Evolutionary conservation across 2,113 vertebrate genomes (phyloP).

Genomic region (Nyctereutes procyonoides): DNA sequence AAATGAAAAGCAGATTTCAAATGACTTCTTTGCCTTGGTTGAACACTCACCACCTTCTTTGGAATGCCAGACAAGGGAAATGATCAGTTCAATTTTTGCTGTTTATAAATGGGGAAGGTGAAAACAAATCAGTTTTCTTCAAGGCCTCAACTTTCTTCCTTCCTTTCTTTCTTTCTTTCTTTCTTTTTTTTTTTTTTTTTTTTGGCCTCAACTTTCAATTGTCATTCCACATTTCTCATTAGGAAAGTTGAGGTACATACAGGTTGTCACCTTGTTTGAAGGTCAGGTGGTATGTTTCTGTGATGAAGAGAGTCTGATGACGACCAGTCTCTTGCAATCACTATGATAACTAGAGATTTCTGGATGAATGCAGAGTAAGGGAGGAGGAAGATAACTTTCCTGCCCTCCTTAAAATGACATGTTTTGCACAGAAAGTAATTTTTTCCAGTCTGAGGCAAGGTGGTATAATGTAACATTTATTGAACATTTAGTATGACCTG

Average conservation of each 20-base stretch:
- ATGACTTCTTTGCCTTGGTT: conserved; percentile 14
- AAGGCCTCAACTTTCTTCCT: background rate
- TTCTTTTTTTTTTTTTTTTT: background rate
- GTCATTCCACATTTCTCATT: conserved; percentile 42
- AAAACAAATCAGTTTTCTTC: conserved; percentile 25
- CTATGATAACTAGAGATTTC: background rate
- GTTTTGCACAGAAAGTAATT: conserved; percentile 19
- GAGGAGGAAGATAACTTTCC: background rate
- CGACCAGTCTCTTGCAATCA: background rate
- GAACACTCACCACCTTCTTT: conserved; percentile 37
- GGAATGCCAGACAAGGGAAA: background rate
- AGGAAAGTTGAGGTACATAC: conserved; percentile 25
- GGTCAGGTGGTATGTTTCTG: conserved; percentile 31
- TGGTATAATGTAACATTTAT: conserved; percentile 6
- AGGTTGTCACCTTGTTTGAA: conserved; percentile 41
- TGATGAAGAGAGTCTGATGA: conserved; percentile 12
- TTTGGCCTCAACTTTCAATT: conserved; percentile 16
- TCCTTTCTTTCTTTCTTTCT: conserved; percentile 1
- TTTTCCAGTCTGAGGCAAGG: background rate
- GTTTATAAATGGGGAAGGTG: conserved; percentile 38
- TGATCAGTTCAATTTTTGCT: conserved; percentile 50
- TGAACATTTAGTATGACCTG: background rate
- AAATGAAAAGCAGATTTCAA: conserved; percentile 31
- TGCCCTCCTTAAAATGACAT: background rate
- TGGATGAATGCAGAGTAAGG: background rate